Conservation (phyloP, 2,797 vertebrate species). For the Xenops minutus region DNA sequence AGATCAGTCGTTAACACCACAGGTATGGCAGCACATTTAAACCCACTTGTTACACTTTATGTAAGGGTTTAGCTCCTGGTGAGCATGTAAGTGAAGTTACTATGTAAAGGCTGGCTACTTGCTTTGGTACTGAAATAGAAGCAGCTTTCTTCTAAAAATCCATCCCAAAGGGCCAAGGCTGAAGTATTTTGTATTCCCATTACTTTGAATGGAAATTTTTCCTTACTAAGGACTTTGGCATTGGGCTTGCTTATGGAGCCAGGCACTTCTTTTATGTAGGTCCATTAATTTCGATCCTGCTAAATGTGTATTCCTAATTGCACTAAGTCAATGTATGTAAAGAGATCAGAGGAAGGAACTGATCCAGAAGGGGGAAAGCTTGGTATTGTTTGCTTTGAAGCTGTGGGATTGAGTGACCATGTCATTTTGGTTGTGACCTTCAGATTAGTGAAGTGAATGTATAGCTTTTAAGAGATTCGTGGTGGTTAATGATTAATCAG, state of each 20-base stretch:
- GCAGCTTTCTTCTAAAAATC: not conserved
- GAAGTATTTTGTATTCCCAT: not conserved
- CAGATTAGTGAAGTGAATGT: not conserved
- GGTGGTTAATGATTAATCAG: slow-evolving; percentile 57
- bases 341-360: slow-evolving; percentile 18
- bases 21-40: not conserved
- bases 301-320: slow-evolving; percentile 16
- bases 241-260: not conserved
- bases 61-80: not conserved
- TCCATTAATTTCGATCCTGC: slow-evolving; percentile 14
- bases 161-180: not conserved
- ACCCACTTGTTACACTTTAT: not conserved
- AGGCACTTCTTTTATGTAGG: not conserved
- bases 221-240: not conserved
- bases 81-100: not conserved
- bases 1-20: not conserved
- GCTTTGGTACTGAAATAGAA: slow-evolving; percentile 15
- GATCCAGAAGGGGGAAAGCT: not conserved
- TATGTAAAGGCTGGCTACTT: not conserved
- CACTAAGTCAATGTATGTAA: slow-evolving; percentile 15
- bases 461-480: slow-evolving; percentile 19
- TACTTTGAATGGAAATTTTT: not conserved
- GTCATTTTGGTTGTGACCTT: slow-evolving; percentile 45
- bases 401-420: not conserved
- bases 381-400: slow-evolving; percentile 6